These are phyloP conservation scores for Meteorus cinctellus DNA, from an alignment of 2,888 invertebrate genomes.

Conservation along the genomic window DNA sequence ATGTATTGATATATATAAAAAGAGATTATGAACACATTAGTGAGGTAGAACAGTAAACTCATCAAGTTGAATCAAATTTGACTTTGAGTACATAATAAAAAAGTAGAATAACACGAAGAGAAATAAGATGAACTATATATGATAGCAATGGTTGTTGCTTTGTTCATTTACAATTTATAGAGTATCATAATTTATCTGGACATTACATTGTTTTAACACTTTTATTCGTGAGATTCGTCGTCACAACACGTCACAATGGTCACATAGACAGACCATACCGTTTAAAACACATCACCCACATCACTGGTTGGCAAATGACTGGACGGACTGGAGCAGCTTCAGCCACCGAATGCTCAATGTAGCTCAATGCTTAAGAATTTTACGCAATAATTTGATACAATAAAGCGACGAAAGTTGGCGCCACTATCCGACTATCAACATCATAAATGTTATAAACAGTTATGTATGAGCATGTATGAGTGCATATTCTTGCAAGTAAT, in stretches of 20 bases:
- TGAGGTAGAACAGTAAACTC: not conserved
- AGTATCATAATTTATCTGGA: not conserved
- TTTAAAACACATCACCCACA: no score
- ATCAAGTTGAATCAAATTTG: not conserved
- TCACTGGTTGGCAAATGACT: no score
- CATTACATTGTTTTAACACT: not conserved
- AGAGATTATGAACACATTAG: slow-evolving; percentile 19
- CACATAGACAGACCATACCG: no score
- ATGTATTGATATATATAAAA: not conserved
- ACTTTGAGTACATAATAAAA: not conserved
- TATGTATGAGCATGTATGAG: no score
- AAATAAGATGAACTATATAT: not conserved
- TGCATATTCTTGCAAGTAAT: no score
- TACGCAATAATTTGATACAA: not conserved
- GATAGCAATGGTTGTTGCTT: not conserved
- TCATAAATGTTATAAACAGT: not conserved
- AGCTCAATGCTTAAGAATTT: slow-evolving; percentile 19
- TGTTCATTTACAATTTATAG: not conserved
- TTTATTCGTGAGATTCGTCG: not conserved
- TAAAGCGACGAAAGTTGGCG: not conserved
- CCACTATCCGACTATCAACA: not conserved
- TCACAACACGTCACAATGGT: not conserved
- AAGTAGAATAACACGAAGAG: not conserved
- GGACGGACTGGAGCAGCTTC: not conserved
- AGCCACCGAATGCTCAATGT: slow-evolving; percentile 33